Evolutionary conservation across 2,888 invertebrate species (phyloP), one percentile per base, ranked within the genome.

Genomic region (Perizoma flavofasciatum): DNA sequence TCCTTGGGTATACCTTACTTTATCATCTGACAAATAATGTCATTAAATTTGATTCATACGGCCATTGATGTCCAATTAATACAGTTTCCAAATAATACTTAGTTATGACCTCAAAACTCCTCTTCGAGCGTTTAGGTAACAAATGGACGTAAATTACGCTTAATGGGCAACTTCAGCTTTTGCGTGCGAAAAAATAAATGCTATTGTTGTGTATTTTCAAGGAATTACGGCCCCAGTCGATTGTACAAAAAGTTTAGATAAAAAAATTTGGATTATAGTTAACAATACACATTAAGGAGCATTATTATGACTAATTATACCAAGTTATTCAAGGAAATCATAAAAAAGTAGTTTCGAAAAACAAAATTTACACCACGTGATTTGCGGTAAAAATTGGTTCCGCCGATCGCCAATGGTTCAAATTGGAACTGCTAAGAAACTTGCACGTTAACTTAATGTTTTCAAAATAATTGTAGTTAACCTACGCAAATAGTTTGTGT

Each of bases 121-220:
- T 55, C 67, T 70, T 69, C 65, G 64, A 68, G 69, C 72, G 76
- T 49, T 58, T 55, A 69, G 72, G 76, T 75, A 82, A 78, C 75
- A 73, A 77, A 81, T 75, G 74, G 72, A 79, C 74, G 80, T 81
- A 79, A 86, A 87, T 81, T 82, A 75, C 78, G 70, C 70, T 77
- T 83, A 86, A 86, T 83, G 74, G 75, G 62, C 67, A 74, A 74
- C 74, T 79, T 80, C 74, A 75, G 75, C 73, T 78, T 80, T 44
- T 45, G 54, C 85, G 87, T 86, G 86, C 77, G 86, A 88, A 88
- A 82, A 81, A 73, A 79, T 79, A 80, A 77, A 67, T 66, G 65
- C 75, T 73, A 85, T 87, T 87, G 85, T 88, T 84, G 72, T 56
- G 45, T 53, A 49, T 67, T 58, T 74, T 75, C 75, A 79, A 79